Evolutionary conservation across 2,113 vertebrate genomes (phyloP).

Genomic region (Perognathus longimembris): DNA sequence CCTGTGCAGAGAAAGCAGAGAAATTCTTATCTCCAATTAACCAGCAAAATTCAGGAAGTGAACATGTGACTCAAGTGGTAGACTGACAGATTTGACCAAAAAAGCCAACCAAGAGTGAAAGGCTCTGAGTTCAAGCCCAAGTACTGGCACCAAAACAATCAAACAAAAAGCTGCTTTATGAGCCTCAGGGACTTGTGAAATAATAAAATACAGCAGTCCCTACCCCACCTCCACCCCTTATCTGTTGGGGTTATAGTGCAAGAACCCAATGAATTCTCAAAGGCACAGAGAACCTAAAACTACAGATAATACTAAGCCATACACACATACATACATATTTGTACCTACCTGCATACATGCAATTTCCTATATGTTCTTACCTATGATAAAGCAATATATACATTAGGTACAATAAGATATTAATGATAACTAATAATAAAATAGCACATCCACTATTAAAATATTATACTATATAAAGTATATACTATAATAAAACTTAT

Average conservation of each 20-base stretch:
- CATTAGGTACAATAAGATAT: not conserved
- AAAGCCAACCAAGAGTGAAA: too few relatives aligned
- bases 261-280: not conserved
- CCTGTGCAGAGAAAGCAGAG: too few relatives aligned
- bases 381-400: not conserved
- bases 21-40: too few relatives aligned
- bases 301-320: too few relatives aligned
- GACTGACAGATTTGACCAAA: too few relatives aligned
- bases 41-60: too few relatives aligned
- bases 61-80: too few relatives aligned
- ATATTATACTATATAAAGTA: not conserved
- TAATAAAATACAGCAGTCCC: not conserved
- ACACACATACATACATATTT: too few relatives aligned
- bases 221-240: not conserved
- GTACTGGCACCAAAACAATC: too few relatives aligned
- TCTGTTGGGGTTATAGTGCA: not conserved
- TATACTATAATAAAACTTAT: not conserved
- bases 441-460: not conserved
- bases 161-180: not conserved
- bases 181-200: not conserved
- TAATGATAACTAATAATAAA: not conserved
- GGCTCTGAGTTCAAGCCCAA: too few relatives aligned
- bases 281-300: not conserved
- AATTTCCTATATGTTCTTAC: not conserved
- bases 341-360: too few relatives aligned